Evolutionary conservation across 1,140 invertebrate genomes (phyloP).

Genomic region (Aphaenogaster floridana): DNA sequence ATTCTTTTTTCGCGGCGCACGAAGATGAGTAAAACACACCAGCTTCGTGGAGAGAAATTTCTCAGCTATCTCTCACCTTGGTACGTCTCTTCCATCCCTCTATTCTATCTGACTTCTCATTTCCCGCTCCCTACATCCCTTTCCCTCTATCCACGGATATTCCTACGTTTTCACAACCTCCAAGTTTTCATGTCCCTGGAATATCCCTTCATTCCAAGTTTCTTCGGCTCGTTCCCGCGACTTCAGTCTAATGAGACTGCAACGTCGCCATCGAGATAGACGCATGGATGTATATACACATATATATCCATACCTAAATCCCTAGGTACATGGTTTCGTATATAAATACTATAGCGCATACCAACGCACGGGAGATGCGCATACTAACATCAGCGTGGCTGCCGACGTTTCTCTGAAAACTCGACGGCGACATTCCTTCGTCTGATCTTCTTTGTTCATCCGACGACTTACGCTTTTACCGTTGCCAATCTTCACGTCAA

Average conservation of each 20-base stretch:
- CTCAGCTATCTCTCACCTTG: background rate
- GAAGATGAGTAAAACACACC: background rate
- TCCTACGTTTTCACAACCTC: constrained; percentile 84
- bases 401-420: constrained; percentile 57
- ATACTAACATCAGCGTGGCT: constrained; percentile 27
- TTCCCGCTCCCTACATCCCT: constrained; percentile 21
- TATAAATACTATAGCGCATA: constrained; percentile 43
- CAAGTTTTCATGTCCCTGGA: constrained; percentile 85
- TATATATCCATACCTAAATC: constrained; percentile 57
- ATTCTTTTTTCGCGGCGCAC: background rate
- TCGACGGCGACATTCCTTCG: constrained; percentile 62
- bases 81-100: background rate
- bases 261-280: constrained; percentile 79
- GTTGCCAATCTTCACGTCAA: constrained; percentile 73
- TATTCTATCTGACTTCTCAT: constrained; percentile 42
- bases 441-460: constrained; percentile 41
- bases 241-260: constrained; percentile 83
- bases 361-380: constrained; percentile 43
- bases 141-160: constrained; percentile 72
- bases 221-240: constrained; percentile 72
- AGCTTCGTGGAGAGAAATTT: constrained; percentile 26
- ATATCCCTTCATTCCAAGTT: constrained; percentile 78
- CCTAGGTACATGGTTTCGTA: constrained; percentile 59
- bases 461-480: constrained; percentile 66
- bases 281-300: constrained; percentile 16